Evolutionary conservation across 2,888 invertebrate species (phyloP).

Genomic region (Marasmarcha lunaedactyla): DNA sequence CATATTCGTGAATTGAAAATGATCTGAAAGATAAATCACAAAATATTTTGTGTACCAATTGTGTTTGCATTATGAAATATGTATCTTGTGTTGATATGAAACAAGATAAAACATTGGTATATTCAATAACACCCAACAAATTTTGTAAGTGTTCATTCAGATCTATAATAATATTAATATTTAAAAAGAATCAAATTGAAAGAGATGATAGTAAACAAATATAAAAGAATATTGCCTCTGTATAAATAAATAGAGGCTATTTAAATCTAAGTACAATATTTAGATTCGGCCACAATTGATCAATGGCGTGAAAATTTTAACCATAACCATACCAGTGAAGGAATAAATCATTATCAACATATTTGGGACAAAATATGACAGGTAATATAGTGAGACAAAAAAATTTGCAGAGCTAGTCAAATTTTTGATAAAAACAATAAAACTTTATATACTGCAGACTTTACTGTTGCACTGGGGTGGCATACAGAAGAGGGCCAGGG

Average conservation of each 20-base stretch:
- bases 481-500: constrained; percentile 66
- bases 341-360: too few species aligned
- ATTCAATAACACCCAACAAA: constrained; percentile 12
- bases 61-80: not conserved
- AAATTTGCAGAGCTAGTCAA: too few species aligned
- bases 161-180: constrained; percentile 46
- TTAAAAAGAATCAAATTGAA: constrained; percentile 27
- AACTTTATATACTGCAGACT: constrained; percentile 7
- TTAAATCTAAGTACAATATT: constrained; percentile 1
- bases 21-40: constrained; percentile 60
- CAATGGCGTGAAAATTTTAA: too few species aligned
- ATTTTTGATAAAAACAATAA: too few species aligned
- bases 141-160: constrained; percentile 54
- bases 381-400: too few species aligned
- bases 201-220: constrained; percentile 7
- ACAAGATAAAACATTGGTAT: constrained; percentile 7
- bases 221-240: not conserved
- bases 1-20: constrained; percentile 39
- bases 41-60: constrained; percentile 22
- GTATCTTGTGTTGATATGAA: not conserved
- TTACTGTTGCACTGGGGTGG: constrained; percentile 82
- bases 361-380: too few species aligned
- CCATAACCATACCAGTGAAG: too few species aligned
- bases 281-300: too few species aligned
- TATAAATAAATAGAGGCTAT: not conserved